Percentiles rank a stretch among this genome's conserved stretches.
phyloP scores from a whole-genome alignment of 2,888 invertebrate species.

The Trisateles emortualis region DNA sequence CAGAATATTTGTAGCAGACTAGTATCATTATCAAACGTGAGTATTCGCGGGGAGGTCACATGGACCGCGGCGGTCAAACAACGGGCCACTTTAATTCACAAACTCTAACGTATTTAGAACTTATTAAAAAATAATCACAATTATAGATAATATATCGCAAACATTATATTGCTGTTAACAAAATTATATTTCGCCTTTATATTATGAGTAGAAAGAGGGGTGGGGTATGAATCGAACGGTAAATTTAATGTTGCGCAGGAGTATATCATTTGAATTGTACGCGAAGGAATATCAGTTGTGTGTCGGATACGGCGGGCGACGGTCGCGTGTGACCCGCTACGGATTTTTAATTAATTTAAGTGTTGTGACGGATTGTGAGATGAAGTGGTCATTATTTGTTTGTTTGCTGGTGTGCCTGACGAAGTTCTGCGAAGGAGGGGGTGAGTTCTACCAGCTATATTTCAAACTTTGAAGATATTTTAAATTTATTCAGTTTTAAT shows the following conservation, averaged over 20 bases:
- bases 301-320: slow-evolving; percentile 57
- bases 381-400: slow-evolving; percentile 74
- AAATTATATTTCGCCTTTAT: slow-evolving; percentile 38
- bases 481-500: too few species aligned
- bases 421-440: slow-evolving; percentile 63
- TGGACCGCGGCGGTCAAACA: slow-evolving; percentile 37
- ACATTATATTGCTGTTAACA: slow-evolving; percentile 35
- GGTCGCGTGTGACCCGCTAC: slow-evolving; percentile 55
- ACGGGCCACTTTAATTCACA: slow-evolving; percentile 49
- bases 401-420: slow-evolving; percentile 68
- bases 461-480: too few species aligned
- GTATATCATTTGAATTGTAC: slow-evolving; percentile 66
- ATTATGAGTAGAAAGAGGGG: slow-evolving; percentile 24
- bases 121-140: slow-evolving; percentile 56
- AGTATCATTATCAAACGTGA: slow-evolving; percentile 21
- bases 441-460: slow-evolving; percentile 56
- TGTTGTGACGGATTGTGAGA: slow-evolving; percentile 74
- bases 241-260: slow-evolving; percentile 63
- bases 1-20: background rate
- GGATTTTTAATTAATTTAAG: slow-evolving; percentile 54
- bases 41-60: slow-evolving; percentile 49
- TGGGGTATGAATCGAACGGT: slow-evolving; percentile 52
- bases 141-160: slow-evolving; percentile 48
- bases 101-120: slow-evolving; percentile 53
- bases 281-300: slow-evolving; percentile 66